Conservation (phyloP, 2,113 vertebrate species). For the Triplophysa siluroides region DNA sequence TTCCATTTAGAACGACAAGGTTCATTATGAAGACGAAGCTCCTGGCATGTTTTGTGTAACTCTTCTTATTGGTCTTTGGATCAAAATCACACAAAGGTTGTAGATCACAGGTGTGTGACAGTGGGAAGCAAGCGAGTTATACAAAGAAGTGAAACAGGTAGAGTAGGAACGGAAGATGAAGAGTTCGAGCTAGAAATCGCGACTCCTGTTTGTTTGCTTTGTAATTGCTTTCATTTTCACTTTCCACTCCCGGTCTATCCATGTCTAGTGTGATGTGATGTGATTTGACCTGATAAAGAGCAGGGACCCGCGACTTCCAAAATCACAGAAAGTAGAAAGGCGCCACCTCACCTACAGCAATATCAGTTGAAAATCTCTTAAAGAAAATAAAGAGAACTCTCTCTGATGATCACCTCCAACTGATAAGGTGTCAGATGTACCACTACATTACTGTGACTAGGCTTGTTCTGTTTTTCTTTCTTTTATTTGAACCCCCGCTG, state of each 20-base stretch:
- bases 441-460: conserved; percentile 41
- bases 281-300: conserved; percentile 31
- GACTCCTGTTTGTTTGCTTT: conserved; percentile 25
- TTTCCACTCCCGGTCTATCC: background rate
- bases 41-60: conserved; percentile 23
- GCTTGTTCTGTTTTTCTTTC: conserved; percentile 53
- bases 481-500: conserved; percentile 35
- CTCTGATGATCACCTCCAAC: conserved; percentile 45
- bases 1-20: conserved; percentile 38
- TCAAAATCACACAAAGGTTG: background rate
- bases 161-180: background rate
- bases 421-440: conserved; percentile 54
- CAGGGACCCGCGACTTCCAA: conserved; percentile 29
- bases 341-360: conserved; percentile 10
- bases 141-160: background rate
- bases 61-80: background rate
- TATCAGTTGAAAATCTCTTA: conserved; percentile 47
- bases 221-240: conserved; percentile 18
- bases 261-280: conserved; percentile 20
- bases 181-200: background rate
- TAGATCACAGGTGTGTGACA: background rate
- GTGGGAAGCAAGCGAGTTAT: background rate
- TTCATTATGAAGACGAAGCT: conserved; percentile 42
- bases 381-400: conserved; percentile 52
- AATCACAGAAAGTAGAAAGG: conserved; percentile 41